Percentiles rank a stretch among this genome's conserved stretches.
These are phyloP conservation scores for Mechanitis mazaeus DNA, from an alignment of 2,888 invertebrate species.

Conservation along the genomic window DNA sequence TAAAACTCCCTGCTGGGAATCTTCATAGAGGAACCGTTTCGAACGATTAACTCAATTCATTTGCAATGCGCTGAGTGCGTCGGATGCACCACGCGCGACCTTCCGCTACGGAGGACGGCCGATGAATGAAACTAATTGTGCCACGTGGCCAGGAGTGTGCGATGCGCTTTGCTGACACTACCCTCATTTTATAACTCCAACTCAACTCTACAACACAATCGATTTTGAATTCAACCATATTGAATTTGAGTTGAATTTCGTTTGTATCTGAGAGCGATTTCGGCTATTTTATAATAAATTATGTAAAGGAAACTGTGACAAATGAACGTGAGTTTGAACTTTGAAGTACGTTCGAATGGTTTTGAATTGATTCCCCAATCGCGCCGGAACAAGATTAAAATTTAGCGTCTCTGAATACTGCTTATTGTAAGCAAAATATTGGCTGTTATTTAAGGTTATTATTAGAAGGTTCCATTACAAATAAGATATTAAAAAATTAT, in stretches of 20 bases:
- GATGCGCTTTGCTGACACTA: constrained; percentile 38
- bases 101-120: constrained; percentile 39
- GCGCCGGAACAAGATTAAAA: constrained; percentile 41
- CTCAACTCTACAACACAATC: not conserved
- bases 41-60: constrained; percentile 64
- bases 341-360: constrained; percentile 49
- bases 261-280: constrained; percentile 8
- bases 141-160: constrained; percentile 57
- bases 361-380: constrained; percentile 42
- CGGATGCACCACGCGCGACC: constrained; percentile 40
- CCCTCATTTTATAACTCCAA: constrained; percentile 21
- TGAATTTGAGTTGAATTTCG: constrained; percentile 13
- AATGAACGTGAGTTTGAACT: constrained; percentile 62
- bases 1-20: constrained; percentile 18
- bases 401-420: constrained; percentile 27
- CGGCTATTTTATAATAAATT: constrained; percentile 12
- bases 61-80: constrained; percentile 48
- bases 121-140: constrained; percentile 68
- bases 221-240: constrained; percentile 18
- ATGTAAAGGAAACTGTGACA: constrained; percentile 53
- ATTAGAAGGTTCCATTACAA: constrained; percentile 10
- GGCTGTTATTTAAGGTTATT: constrained; percentile 22
- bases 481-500: no score
- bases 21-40: constrained; percentile 30
- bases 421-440: constrained; percentile 19